These are phyloP conservation scores for Clarias magur DNA, from an alignment of 2,113 vertebrate species.

Conservation along the genomic window DNA sequence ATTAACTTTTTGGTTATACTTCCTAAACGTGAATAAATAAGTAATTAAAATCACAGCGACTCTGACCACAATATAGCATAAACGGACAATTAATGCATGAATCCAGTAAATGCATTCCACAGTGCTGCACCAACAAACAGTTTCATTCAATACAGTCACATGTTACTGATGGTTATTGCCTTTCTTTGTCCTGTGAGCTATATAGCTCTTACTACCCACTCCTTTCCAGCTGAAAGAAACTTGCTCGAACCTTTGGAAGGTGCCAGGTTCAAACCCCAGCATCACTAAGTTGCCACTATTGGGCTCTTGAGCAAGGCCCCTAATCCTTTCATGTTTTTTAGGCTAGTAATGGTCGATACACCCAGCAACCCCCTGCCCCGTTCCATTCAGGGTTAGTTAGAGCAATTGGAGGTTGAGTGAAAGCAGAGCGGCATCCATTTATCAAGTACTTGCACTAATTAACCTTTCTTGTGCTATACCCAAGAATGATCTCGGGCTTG, in stretches of 20 bases:
- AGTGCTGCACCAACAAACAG: neutral
- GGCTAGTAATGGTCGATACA: neutral
- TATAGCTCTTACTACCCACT: neutral
- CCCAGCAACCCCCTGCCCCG: neutral
- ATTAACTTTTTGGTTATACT: neutral
- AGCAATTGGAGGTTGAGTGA: neutral
- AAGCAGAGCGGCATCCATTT: neutral
- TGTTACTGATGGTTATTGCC: neutral
- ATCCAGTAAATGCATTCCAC: neutral
- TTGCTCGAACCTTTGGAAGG: too few relatives aligned
- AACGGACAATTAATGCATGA: neutral
- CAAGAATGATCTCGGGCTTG: constrained; percentile 34
- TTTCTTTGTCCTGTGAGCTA: neutral
- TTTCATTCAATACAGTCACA: neutral
- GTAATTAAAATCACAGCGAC: neutral
- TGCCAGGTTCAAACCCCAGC: too few relatives aligned
- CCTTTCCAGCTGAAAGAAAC: neutral
- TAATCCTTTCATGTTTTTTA: neutral
- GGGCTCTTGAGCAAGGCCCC: too few relatives aligned
- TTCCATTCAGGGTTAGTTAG: neutral
- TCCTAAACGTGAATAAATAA: neutral
- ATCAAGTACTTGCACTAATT: neutral
- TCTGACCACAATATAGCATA: neutral
- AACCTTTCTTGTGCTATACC: constrained; percentile 6
- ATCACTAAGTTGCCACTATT: too few relatives aligned